Evolutionary conservation across 2,113 vertebrate species (phyloP), one percentile per base, ranked within the genome.

Genomic region (Cyanoramphus novaezelandiae): DNA sequence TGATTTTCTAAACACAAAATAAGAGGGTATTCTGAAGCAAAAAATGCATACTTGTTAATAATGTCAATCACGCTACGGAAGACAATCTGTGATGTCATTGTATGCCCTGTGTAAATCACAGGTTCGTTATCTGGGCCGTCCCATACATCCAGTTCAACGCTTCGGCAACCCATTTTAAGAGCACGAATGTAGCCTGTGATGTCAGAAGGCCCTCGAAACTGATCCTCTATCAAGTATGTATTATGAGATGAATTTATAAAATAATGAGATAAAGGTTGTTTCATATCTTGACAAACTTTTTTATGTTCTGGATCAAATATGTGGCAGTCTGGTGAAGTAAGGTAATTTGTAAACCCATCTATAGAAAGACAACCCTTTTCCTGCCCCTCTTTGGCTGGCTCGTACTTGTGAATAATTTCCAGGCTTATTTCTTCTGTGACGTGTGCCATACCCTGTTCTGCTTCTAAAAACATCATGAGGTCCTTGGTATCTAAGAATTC

Each of bases 391-490:
- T 98, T 99, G 65, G 99, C 99, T 19, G 99, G 99, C 90, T 99
- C 99, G 0, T 99, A 99, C 75, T 99, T 99, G 91, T 98, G 98
- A 97, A 99, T 99, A 83, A 99, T 99, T 85, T 99, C 99, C 88
- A 99, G 97, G 94, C 99, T 99, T 95, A 98, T 99, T 95, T 99
- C 98, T 96, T 99, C 99, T 12, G 98, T 99, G 79, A 99, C 98
- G 33, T 99, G 99, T 44, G 99, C 99, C 98, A 99, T 99, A 79
- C 99, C 99, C 96, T 99, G 99, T 85, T 99, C 99, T 52, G 99
- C 99, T 97, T 99, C 99, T 84, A 99, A 98, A 98, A 99, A 99
- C 97, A 99, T 99, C 99, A 99, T 99, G 81, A 99, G 98, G 97
- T 99, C 99, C 98, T 99, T 99, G 79, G 98, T 99, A 93, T 99